Base-by-base conservation (phyloP, 2,113 vertebrate genomes). In the Anthoscopus minutus region DNA sequence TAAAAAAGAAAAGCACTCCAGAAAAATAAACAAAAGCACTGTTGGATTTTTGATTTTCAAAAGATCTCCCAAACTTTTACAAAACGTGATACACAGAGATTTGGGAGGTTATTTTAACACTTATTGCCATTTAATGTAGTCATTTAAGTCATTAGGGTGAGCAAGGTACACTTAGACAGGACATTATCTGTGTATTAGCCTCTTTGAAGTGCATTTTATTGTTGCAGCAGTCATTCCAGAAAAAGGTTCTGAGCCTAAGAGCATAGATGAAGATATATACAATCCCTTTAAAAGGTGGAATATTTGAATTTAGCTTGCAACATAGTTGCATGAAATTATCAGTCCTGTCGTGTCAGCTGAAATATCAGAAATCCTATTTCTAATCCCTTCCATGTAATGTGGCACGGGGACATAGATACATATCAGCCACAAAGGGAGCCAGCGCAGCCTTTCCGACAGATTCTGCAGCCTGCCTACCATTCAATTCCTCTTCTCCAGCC, bases 311-410 rank as follows among this genome's bases (percentile, higher is more conserved):
- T 84, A 85, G 66, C 56, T 93, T 83, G 72, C 90, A 92, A 48
- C 72, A 64, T 47, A 78, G 64, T 88, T 95, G 85, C 56, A 83
- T 88, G 82, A 88, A 96, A 86, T 77, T 64, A 86, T 88, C 61
- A 86, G 40, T 93, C 33, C 89, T 87, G 87, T 90, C 85, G 61
- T 88, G 85, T 95, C 90, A 88, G 85, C 86, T 93, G 94, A 94
- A 96, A 85, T 94, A 96, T 92, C 88, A 93, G 88, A 83, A 95
- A 94, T 96, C 79, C 88, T 81, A 1, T 93, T 95, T 94, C 89
- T 93, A 95, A 95, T 94, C 82, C 85, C n/a, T 77, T 88, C 90
- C 67, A 48, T 95, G 92, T 71, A 95, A 72, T 92, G 53, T 50
- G 76, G 79, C 80, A 81, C 15, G 4, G 72, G 80, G 53, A 76